Evolutionary conservation across 2,888 invertebrate species (phyloP), one percentile per base, ranked within the genome.

Genomic region (Norana najaformis): DNA sequence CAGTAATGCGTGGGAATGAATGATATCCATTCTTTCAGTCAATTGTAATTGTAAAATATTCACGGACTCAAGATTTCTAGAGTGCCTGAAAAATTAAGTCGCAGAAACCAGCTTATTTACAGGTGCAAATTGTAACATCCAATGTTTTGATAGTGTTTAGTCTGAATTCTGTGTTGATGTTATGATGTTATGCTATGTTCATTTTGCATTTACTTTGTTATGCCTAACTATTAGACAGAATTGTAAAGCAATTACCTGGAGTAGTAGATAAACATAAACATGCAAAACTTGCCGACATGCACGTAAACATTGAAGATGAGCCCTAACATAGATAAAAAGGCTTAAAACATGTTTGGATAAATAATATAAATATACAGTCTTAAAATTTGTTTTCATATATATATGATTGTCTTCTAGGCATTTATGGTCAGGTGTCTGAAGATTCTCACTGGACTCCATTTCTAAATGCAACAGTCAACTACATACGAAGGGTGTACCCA

Each of bases 361-460:
- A 47, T 11, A 23, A 69, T 11, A n/a, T 13, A 0, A n/a, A 69
- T 69, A 69, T 8, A 30, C 69, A 20, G 47, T 13, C 23, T 8
- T 69, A 69, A 30, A 69, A n/a, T 3, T 30, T 69, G 69, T n/a
- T 69, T 90, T 91, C 36, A n/a, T 69, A n/a, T 4, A 47, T 11
- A 23, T n/a, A n/a, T n/a, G n/a, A 47, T 47, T 69, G 69, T n/a
- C 82, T 82, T 16, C 20, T 90, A 94, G 94, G 93, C 16, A 90
- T 91, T 38, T 94, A 93, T 91, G 93, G 93, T 89, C 90, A 92
- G 89, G 92, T 94, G 18, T 93, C 94, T 13, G 94, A 94, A 90
- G 94, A 94, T 91, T 94, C 94, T 30, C 94, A 94, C 90, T 94
- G 94, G 94, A 92, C 93, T 0, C 93, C 93, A n/a, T 94, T 94